Evolutionary conservation across 1,140 invertebrate species (phyloP).

Genomic region (Melitaea cinxia): DNA sequence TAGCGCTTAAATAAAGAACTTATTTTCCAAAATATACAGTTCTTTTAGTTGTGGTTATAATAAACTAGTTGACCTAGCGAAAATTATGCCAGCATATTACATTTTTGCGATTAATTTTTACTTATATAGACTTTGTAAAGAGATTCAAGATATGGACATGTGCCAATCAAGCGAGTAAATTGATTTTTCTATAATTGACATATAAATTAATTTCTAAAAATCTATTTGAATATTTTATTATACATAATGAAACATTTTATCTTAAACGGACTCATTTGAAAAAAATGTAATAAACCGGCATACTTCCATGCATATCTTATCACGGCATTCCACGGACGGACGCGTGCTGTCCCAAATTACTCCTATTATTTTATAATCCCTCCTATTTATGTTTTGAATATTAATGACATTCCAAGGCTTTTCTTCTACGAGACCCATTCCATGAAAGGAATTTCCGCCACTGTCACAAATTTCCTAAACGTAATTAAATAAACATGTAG

Average conservation of each 20-base stretch:
- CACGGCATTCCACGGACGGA: conserved; percentile 65
- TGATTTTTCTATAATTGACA: background rate
- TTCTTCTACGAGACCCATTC: conserved; percentile 62
- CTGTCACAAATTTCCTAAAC: conserved; percentile 60
- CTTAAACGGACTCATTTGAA: conserved; percentile 50
- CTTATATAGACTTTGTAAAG: too few species aligned
- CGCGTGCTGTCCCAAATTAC: conserved; percentile 76
- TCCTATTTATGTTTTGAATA: conserved; percentile 79
- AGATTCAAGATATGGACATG: too few species aligned
- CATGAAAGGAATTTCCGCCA: conserved; percentile 62
- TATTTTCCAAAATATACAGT: too few species aligned
- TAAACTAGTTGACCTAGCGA: too few species aligned
- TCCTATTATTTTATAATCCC: conserved; percentile 81
- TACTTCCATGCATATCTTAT: conserved; percentile 79
- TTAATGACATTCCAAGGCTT: conserved; percentile 78
- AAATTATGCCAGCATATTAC: too few species aligned
- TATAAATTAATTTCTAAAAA: background rate
- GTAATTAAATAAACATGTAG: conserved; percentile 41
- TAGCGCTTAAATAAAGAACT: too few species aligned
- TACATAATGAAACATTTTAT: conserved; percentile 14
- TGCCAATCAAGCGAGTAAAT: too few species aligned
- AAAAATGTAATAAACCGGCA: conserved; percentile 78
- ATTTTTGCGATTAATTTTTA: too few species aligned
- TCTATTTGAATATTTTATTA: conserved; percentile 15
- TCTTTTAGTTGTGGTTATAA: too few species aligned